Conservation (phyloP, 2,888 invertebrate species). For the Listrodromus nycthemerus region DNA sequence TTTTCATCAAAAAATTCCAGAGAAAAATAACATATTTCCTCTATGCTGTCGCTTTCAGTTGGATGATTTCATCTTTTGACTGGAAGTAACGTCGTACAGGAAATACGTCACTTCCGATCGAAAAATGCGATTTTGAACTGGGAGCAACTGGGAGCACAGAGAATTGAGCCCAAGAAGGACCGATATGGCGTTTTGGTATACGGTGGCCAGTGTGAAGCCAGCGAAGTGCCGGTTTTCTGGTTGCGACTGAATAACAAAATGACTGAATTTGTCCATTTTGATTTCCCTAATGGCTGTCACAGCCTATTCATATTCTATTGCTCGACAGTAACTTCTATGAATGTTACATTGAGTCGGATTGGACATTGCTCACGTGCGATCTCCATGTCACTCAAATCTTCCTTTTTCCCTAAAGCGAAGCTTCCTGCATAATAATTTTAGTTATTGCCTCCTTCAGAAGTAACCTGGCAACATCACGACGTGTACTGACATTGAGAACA, state of each 20-base stretch:
- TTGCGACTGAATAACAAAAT: no score
- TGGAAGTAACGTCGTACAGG: neutral
- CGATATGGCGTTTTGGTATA: no score
- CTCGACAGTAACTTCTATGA: constrained; percentile 5
- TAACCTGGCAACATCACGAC: neutral
- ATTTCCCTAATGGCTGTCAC: constrained; percentile 9
- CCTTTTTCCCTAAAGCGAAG: constrained; percentile 5
- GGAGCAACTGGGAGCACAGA: no score
- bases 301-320: constrained; percentile 29
- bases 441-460: neutral
- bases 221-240: no score
- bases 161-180: no score
- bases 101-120: neutral
- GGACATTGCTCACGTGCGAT: constrained; percentile 9
- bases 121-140: neutral
- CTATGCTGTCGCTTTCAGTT: no score
- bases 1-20: no score
- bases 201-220: no score
- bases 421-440: neutral
- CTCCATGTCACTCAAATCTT: constrained; percentile 10
- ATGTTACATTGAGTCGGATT: neutral
- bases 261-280: constrained; percentile 33
- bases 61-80: no score
- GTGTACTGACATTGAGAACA: neutral
- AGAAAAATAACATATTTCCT: no score